Base-by-base conservation (phyloP, 1,140 invertebrate species). In the Archegozetes longisetosus region DNA sequence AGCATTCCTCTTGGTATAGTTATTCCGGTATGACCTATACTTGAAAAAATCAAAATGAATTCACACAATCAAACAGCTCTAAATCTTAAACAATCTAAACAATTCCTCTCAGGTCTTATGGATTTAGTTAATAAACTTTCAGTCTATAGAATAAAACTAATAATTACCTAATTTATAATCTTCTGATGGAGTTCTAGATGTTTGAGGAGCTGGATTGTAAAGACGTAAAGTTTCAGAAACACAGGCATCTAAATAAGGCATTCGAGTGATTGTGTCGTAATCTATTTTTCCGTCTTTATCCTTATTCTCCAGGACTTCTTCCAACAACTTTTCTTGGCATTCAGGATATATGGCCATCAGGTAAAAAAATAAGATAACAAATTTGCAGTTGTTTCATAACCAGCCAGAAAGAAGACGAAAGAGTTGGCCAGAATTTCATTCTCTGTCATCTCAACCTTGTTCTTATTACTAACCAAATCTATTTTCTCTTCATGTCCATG, bases 21-120 rank as follows among this genome's bases (percentile, higher is more conserved):
- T 72, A 70, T 74, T 83, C 64, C 75, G 71, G 3, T 76, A 65
- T 1, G 76, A 72, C 72, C 81, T 76, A 9, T 75, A 73, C 56
- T 86, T 84, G 27, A 86, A 71, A 3, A 76, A 77, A 40, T 78
- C 1, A 78, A 70, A 0, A 80, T 76, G 29, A 86, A 74, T 6
- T 78, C 68, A 1, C 85, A 68, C 1, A 75, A 63, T 0, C 74
- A 81, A 1, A 78, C 82, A 68, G 75, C 74, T 12, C 61, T 63
- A 26, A 75, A 64, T 6, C 48, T 63, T 14, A 70, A 64, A 2
- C 53, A 47, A 17, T n/a, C n/a, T n/a, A n/a, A n/a, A n/a, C n/a
- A n/a, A n/a, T n/a, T n/a, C n/a, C n/a, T 25, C 29, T 20, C 46
- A 57, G 22, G 49, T 47, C 51, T 62, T 9, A 6, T 28, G 14